A percentile compares a stretch with the other conserved stretches of the same genome.
Conservation (phyloP, 2,888 invertebrate species). For the Diarsia dahlii region DNA sequence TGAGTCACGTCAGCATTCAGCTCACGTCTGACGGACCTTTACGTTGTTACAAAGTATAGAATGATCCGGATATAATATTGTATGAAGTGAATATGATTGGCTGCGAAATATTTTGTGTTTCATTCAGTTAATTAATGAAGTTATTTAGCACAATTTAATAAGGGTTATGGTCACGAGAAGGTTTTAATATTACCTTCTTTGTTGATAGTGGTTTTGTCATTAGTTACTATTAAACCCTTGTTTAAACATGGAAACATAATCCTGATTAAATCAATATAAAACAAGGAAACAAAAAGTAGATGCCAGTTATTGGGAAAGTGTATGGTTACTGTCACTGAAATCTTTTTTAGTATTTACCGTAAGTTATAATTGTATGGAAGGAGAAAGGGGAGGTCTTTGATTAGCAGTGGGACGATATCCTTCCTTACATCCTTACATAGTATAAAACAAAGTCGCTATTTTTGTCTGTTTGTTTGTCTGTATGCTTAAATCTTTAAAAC, state of each 20-base stretch:
- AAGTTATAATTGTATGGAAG: no score
- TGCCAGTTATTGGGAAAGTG: no score
- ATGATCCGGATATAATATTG: slow-evolving; percentile 21
- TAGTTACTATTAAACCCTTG: background rate
- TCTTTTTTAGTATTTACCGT: no score
- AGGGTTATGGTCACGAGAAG: background rate
- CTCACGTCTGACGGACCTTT: slow-evolving; percentile 19
- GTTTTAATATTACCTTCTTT: background rate
- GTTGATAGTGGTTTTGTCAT: background rate
- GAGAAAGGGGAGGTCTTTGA: no score
- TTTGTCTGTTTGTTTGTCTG: no score
- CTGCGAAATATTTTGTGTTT: slow-evolving; percentile 1
- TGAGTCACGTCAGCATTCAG: slow-evolving; percentile 30
- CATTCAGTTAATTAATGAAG: background rate
- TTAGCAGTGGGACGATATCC: no score
- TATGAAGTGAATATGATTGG: slow-evolving; percentile 17
- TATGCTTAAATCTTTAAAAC: no score
- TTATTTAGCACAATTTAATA: slow-evolving; percentile 11
- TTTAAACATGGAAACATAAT: background rate
- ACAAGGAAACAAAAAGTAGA: no score
- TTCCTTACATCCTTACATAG: no score
- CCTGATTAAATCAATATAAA: no score
- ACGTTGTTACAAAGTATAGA: slow-evolving; percentile 28
- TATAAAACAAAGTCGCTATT: no score
- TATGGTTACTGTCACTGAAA: no score